Base-by-base conservation (phyloP, 1,140 invertebrate species). In the Hesperophylax magnus region DNA sequence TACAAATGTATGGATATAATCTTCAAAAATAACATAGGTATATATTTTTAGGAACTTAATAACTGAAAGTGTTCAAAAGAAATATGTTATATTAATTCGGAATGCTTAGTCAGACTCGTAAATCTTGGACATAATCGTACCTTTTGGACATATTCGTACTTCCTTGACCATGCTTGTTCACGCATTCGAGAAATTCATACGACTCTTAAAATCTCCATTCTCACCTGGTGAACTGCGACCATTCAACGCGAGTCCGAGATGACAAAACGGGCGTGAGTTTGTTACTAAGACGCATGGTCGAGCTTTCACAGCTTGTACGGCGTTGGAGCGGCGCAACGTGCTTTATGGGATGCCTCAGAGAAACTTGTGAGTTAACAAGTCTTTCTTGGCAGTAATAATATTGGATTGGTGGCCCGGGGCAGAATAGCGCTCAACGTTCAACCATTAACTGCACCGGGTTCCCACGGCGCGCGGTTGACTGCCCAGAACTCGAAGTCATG, bases 331-430 rank as follows among this genome's bases (percentile, higher is more conserved):
- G 58, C 58, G 58, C n/a, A 61, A 7, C 58, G 63, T 67, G 63
- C 63, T 67, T 67, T 67, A 67, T 67, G 63, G 61, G 8, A 15
- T 18, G 63, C 24, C 22, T 67, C 63, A 17, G 63, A 67, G 22
- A 31, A 67, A 31, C 63, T 27, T 11, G 24, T n/a, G 63, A 67
- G 27, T 34, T 27, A 67, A 67, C 63, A 67, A 67, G 61, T 22
- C 63, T 34, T 24, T 22, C 24, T 31, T 31, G 63, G 27, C 63
- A 67, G 63, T 15, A 67, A 47, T 47, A 47, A 67, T 67, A 67
- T 67, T 67, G 63, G 63, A 31, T 67, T 67, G 31, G 63, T 27
- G 63, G 63, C 63, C 63, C 22, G 22, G 31, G 63, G 63, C 63
- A 9, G 17, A 27, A 67, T 18, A 39, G 39, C 39, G 39, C 14